These are phyloP conservation scores for Fukomys damarensis DNA, from an alignment of 2,113 vertebrate genomes.

Conservation along the genomic window DNA sequence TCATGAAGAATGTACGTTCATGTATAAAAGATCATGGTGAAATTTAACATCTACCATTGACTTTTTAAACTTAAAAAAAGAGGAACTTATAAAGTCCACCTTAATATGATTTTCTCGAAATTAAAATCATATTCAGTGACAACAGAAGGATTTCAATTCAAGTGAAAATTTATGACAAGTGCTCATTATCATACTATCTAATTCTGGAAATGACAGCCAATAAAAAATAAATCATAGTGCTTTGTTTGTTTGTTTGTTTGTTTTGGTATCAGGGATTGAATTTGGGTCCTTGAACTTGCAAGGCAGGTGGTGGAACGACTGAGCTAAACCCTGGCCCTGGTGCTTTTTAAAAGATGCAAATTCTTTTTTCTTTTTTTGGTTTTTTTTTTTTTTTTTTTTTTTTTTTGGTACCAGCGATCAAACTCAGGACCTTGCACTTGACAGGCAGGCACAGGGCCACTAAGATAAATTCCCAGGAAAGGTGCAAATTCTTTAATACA, in stretches of 20 bases:
- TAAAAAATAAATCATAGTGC: conserved; percentile 19
- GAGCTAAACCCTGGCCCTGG: too few relatives aligned
- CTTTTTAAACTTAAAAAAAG: conserved; percentile 37
- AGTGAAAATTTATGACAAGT: background rate
- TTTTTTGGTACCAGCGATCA: too few relatives aligned
- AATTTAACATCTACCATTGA: background rate
- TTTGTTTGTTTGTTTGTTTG: background rate
- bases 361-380: too few relatives aligned
- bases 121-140: conserved; percentile 27
- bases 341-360: too few relatives aligned
- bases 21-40: background rate
- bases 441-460: too few relatives aligned
- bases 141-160: background rate
- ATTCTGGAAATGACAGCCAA: conserved; percentile 14
- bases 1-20: background rate
- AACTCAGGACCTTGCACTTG: too few relatives aligned
- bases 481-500: background rate
- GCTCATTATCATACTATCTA: background rate
- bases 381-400: too few relatives aligned
- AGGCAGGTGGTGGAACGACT: too few relatives aligned
- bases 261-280: too few relatives aligned
- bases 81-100: background rate
- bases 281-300: too few relatives aligned
- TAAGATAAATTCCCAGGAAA: background rate
- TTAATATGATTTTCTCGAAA: conserved; percentile 44